Evolutionary conservation across 2,113 vertebrate species (phyloP), one percentile per base, ranked within the genome.

Genomic region (Neodontobutis hainanensis): DNA sequence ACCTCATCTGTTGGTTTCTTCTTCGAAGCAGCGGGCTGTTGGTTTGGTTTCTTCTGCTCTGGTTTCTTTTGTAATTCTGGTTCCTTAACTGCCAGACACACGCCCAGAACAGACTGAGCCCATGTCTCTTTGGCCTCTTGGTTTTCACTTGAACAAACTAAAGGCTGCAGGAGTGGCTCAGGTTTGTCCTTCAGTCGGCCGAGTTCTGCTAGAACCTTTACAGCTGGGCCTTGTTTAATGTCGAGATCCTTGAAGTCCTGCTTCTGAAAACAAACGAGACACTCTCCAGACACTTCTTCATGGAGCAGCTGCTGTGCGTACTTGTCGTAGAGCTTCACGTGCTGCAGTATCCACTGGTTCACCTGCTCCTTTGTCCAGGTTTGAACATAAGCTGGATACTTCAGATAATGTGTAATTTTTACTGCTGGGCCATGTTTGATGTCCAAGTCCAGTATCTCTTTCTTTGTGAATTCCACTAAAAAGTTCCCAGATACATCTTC

Each of bases 371-470:
- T 83, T 8, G 68, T 77, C 73, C 69, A 75, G 27, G 70, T 60
- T 44, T 77, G 35, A 49, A 77, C 62, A 58, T 77, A 85, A 7
- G 11, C 1, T 27, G 82, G 80, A 34, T 10, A 68, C 36, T 58
- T 72, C 16, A 92, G 32, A 5, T 83, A 14, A 45, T 46, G 9
- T 14, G 62, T 68, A 71, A 94, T 92, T 73, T 82, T 83, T 59
- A 91, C 68, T 44, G 92, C 91, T 66, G 90, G 86, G 0, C 88
- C 92, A n/a, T 87, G 70, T 65, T 87, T 92, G 81, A 94, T 77
- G 19, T 67, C 81, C 68, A 93, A 81, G 0, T 88, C 85, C 32
- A 87, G 11, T 42, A 95, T 80, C 11, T 90, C n/a, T 12, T 0
- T n/a, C 83, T 88, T 91, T 36, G 73, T 34, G 62, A 92, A 83